A percentile compares a stretch with the other conserved stretches of the same genome.
Evolutionary conservation across 2,888 invertebrate genomes (phyloP).

Genomic region (Lapara coniferarum): DNA sequence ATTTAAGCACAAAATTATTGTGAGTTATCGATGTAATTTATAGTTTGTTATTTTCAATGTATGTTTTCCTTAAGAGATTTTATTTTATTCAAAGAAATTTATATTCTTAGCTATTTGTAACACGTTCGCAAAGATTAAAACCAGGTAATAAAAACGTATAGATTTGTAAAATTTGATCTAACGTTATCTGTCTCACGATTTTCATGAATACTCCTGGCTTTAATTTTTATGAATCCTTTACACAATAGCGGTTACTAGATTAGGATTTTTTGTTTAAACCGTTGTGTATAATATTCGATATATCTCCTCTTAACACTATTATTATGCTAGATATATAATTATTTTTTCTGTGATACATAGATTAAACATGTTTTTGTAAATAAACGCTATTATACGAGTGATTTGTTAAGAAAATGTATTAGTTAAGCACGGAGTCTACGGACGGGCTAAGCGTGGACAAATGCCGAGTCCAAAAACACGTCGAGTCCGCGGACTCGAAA

Average conservation of each 20-base stretch:
- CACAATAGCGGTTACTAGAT: conserved; percentile 1
- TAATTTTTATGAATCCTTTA: background rate
- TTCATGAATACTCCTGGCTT: background rate
- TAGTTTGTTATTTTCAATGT: background rate
- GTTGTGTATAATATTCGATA: conserved; percentile 5
- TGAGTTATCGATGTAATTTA: conserved; percentile 9
- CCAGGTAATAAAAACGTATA: background rate
- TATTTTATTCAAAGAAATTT: background rate
- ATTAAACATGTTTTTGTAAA: conserved; percentile 76
- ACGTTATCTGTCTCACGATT: background rate
- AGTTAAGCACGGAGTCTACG: conserved; percentile 25
- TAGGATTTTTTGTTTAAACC: background rate
- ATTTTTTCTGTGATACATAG: conserved; percentile 84
- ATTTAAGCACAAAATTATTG: conserved; percentile 21
- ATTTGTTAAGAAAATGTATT: conserved; percentile 62
- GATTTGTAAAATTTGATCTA: background rate
- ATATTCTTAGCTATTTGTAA: conserved; percentile 14
- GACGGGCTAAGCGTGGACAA: conserved; percentile 5
- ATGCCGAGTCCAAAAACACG: background rate
- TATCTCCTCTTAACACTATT: conserved; percentile 44
- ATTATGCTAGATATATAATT: conserved; percentile 72
- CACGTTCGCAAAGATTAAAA: background rate
- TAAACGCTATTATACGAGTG: conserved; percentile 64
- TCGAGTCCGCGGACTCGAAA: conserved; percentile 26
- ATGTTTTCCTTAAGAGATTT: conserved; percentile 10